phyloP scores from a whole-genome alignment of 2,113 vertebrate genomes.

The Leucoraja erinaceus region DNA sequence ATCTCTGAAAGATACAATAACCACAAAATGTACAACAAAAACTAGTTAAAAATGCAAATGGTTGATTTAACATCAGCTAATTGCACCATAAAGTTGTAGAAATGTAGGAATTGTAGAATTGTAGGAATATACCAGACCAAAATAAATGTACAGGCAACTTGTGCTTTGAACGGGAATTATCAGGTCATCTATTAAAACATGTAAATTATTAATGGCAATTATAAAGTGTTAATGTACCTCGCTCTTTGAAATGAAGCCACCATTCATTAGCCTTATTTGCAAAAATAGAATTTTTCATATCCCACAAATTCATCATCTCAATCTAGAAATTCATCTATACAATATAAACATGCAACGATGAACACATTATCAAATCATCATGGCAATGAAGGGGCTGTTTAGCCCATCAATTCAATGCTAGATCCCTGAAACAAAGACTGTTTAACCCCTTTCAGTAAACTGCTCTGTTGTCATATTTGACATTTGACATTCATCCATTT shows the following conservation, averaged over 20 bases:
- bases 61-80: not conserved
- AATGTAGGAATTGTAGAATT: not conserved
- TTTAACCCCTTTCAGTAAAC: not conserved
- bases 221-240: not conserved
- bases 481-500: not conserved
- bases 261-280: not conserved
- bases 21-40: not conserved
- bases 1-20: not conserved
- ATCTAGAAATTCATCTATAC: not conserved
- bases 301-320: not conserved
- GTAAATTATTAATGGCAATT: not conserved
- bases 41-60: not conserved
- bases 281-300: not conserved
- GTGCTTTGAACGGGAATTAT: not conserved
- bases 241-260: not conserved
- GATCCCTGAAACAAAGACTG: no score
- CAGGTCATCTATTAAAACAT: not conserved
- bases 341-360: not conserved
- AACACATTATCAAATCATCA: no score
- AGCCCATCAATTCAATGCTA: no score
- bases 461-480: not conserved
- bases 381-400: no score
- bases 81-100: not conserved
- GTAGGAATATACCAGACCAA: not conserved
- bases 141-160: not conserved